A percentile compares a stretch with the other conserved stretches of the same genome.
These are phyloP conservation scores for Cephus rjabovi DNA, from an alignment of 2,888 invertebrate genomes.

Conservation along the genomic window DNA sequence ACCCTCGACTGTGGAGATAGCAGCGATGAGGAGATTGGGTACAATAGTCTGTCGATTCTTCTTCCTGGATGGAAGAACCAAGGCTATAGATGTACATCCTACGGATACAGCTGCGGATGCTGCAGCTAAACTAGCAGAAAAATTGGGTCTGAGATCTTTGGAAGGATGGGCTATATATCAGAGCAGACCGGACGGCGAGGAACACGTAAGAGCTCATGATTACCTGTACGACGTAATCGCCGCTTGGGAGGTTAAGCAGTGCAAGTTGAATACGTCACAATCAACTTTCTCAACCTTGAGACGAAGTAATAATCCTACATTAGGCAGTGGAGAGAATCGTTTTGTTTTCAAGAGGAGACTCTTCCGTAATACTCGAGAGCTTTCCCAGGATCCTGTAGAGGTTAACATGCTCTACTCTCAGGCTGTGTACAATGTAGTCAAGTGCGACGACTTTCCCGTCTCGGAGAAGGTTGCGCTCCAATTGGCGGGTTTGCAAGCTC, in stretches of 20 bases:
- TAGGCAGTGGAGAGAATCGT: slow-evolving; percentile 88
- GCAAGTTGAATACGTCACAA: slow-evolving; percentile 69
- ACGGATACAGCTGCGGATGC: slow-evolving; percentile 94
- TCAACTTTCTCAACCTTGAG: slow-evolving; percentile 70
- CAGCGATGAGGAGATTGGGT: slow-evolving; percentile 90
- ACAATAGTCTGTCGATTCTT: slow-evolving; percentile 95
- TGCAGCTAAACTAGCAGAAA: slow-evolving; percentile 88
- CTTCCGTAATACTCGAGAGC: slow-evolving; percentile 87
- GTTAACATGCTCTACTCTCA: slow-evolving; percentile 94
- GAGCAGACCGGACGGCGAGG: slow-evolving; percentile 86
- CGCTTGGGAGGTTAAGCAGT: slow-evolving; percentile 89
- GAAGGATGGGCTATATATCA: slow-evolving; percentile 97
- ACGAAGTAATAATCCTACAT: slow-evolving; percentile 73
- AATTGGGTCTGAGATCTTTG: slow-evolving; percentile 83
- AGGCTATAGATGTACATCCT: slow-evolving; percentile 95
- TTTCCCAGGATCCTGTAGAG: slow-evolving; percentile 95
- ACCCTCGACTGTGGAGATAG: slow-evolving; percentile 93
- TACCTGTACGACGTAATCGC: slow-evolving; percentile 95
- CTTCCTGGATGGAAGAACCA: slow-evolving; percentile 94
- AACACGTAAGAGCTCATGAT: slow-evolving; percentile 91
- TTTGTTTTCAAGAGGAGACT: slow-evolving; percentile 93
- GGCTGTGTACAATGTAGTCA: slow-evolving; percentile 94
- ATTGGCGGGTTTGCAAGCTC: slow-evolving; percentile 92
- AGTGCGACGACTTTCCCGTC: slow-evolving; percentile 95
- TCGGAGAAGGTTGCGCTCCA: slow-evolving; percentile 95